Base-by-base conservation (phyloP, 2,888 invertebrate species). In the Pomacea canaliculata region DNA sequence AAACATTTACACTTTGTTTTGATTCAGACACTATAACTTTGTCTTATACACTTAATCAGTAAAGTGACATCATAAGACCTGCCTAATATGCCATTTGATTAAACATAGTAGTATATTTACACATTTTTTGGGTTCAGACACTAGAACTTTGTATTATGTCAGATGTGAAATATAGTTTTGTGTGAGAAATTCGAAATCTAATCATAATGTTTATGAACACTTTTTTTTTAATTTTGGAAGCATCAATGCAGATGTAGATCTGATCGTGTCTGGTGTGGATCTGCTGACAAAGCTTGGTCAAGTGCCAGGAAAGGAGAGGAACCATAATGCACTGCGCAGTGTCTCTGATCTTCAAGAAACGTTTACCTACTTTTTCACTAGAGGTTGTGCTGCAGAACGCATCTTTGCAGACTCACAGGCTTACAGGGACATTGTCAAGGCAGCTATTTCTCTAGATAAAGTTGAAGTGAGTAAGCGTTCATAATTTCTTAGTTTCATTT, bases 361-460 rank as follows among this genome's bases (percentile, higher is more conserved):
- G 12, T 92, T 92, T 82, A 78, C 88, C 49, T 85, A 90, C 80
- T 91, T 88, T 83, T 91, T 92, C 82, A 81, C 85, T 13, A 86
- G 87, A 76, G 92, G 92, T 8, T 88, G 91, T 23, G 91, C 91
- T 9, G 92, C 91, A 18, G 92, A 92, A 77, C 84, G 92, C 81
- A 85, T 81, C 23, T 87, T 88, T 77, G 75, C 79, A 23, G 78
- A 87, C 76, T 78, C 80, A 65, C 73, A 82, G 48, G 66, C 84
- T 7, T 89, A 81, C 76, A 76, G 79, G 49, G 75, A 81, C 49
- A 83, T 88, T 68, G 76, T 86, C 12, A 73, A 85, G 62, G 79
- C 83, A 63, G 87, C 86, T 68, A 81, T 83, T 62, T 76, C 72
- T 13, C 70, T 87, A 56, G 71, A 79, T 23, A 63, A 76, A 23